A percentile compares a stretch with the other conserved stretches of the same genome.
These are phyloP conservation scores for Panulirus ornatus DNA, from an alignment of 1,140 invertebrate genomes.

Conservation along the genomic window DNA sequence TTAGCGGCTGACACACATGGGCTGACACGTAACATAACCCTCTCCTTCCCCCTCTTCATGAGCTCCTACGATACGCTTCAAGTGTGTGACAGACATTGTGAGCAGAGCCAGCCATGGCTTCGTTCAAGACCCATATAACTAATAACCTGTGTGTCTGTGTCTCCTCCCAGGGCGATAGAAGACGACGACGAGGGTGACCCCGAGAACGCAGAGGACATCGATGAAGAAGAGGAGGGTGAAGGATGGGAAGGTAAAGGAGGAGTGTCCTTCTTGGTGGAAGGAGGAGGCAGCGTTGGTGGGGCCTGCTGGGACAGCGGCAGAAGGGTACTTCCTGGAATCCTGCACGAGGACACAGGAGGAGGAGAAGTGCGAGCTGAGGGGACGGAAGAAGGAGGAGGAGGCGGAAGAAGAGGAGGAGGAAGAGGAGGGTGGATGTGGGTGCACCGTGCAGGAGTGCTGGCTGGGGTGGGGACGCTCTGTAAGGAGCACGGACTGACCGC, in stretches of 20 bases:
- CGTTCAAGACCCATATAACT: too few relatives aligned
- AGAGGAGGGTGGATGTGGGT: constrained; percentile 29
- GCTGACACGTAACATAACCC: too few relatives aligned
- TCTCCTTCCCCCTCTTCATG: too few relatives aligned
- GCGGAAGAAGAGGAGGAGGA: background rate
- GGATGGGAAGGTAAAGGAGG: background rate
- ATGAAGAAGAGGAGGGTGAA: background rate
- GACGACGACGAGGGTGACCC: background rate
- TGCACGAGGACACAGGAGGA: background rate
- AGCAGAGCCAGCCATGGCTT: too few relatives aligned
- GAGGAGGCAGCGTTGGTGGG: background rate
- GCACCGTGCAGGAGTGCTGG: constrained; percentile 29
- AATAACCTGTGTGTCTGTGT: too few relatives aligned
- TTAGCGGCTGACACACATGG: too few relatives aligned
- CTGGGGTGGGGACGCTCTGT: constrained; percentile 52
- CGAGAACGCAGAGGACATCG: background rate
- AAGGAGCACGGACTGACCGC: constrained; percentile 60
- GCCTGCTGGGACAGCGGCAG: background rate
- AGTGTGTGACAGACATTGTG: too few relatives aligned
- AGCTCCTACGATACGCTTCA: too few relatives aligned
- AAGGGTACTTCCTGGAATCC: background rate
- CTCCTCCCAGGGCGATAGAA: constrained; percentile 53
- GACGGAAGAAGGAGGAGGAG: background rate
- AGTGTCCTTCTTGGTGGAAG: background rate
- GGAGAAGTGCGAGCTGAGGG: background rate